Conservation (phyloP, 92 coral and sea anemone species). For the Porites evermanni region DNA sequence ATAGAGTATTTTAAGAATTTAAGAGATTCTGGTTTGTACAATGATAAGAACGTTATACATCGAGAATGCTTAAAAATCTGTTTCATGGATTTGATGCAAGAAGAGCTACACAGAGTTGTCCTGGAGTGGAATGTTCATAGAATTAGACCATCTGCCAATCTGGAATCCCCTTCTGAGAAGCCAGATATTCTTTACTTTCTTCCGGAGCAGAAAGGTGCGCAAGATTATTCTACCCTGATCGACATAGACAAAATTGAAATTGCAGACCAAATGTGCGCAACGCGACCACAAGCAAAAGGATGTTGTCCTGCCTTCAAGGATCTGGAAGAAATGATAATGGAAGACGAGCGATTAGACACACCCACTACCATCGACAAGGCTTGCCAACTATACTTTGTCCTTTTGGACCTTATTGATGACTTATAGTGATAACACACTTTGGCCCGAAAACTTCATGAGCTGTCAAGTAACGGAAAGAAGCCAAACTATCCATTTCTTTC, state of each 20-base stretch:
- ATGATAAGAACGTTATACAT: slow-evolving; percentile 39
- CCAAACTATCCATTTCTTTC: no score
- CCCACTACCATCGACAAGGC: slow-evolving; percentile 26
- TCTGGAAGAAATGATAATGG: slow-evolving; percentile 12
- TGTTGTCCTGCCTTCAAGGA: slow-evolving; percentile 44
- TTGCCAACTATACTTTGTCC: slow-evolving; percentile 27
- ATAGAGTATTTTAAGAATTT: slow-evolving; percentile 42
- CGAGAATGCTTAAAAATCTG: slow-evolving; percentile 47
- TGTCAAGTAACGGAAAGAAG: no score
- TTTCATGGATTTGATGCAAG: slow-evolving; percentile 42
- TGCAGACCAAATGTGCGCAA: slow-evolving; percentile 24
- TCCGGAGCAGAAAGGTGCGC: slow-evolving; percentile 20
- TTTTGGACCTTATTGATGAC: slow-evolving; percentile 31
- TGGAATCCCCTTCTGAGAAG: slow-evolving; percentile 47
- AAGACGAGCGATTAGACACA: slow-evolving; percentile 22
- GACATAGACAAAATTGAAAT: slow-evolving; percentile 37
- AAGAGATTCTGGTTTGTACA: slow-evolving; percentile 43
- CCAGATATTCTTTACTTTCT: slow-evolving; percentile 55
- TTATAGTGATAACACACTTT: neutral
- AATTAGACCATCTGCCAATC: slow-evolving; percentile 44
- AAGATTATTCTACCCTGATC: slow-evolving; percentile 15
- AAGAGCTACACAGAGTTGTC: slow-evolving; percentile 42
- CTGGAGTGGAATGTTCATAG: slow-evolving; percentile 57
- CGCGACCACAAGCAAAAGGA: slow-evolving; percentile 38
- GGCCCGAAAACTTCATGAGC: no score